phyloP scores from a whole-genome alignment of 92 coral and sea anemone species.

The Parazoanthus darwini region DNA sequence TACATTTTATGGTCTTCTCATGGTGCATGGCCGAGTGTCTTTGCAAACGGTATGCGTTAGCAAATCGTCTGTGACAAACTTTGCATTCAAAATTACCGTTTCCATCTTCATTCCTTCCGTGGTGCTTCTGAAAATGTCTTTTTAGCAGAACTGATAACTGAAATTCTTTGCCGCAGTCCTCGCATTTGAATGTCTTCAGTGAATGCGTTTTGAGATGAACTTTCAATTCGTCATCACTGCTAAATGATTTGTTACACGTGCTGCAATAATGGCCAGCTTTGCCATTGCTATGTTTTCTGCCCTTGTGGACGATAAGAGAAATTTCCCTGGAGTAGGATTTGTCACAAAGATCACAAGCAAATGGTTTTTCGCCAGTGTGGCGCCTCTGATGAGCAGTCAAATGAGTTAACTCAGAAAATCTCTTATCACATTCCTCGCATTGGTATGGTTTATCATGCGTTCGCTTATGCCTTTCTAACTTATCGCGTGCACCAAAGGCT shows the following conservation, averaged over 20 bases:
- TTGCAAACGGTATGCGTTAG: slow-evolving; percentile 10
- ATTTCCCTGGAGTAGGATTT: neutral
- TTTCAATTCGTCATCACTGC: neutral
- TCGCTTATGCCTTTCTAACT: slow-evolving; percentile 1
- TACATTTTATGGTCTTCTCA: slow-evolving; percentile 14
- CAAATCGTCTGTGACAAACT: slow-evolving; percentile 18
- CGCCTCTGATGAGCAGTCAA: slow-evolving; percentile 31
- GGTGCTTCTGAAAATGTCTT: slow-evolving; percentile 3
- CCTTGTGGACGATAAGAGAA: neutral
- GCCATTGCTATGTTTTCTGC: slow-evolving; percentile 7
- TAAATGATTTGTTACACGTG: neutral
- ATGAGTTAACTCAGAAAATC: slow-evolving; percentile 17
- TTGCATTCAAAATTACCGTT: neutral
- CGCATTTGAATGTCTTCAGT: slow-evolving; percentile 16
- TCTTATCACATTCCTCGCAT: slow-evolving; percentile 34
- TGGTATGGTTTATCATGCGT: slow-evolving; percentile 27
- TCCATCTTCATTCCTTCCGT: neutral
- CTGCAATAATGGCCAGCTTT: neutral
- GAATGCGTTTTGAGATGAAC: slow-evolving; percentile 20
- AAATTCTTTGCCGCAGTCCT: slow-evolving; percentile 16
- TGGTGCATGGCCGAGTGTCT: slow-evolving; percentile 9
- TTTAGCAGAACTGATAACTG: slow-evolving; percentile 23
- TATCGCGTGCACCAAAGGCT: neutral
- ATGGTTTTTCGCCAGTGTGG: slow-evolving; percentile 1
- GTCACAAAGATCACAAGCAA: slow-evolving; percentile 23